phyloP scores from a whole-genome alignment of 1,140 invertebrate species.

The Eriocheir sinensis region DNA sequence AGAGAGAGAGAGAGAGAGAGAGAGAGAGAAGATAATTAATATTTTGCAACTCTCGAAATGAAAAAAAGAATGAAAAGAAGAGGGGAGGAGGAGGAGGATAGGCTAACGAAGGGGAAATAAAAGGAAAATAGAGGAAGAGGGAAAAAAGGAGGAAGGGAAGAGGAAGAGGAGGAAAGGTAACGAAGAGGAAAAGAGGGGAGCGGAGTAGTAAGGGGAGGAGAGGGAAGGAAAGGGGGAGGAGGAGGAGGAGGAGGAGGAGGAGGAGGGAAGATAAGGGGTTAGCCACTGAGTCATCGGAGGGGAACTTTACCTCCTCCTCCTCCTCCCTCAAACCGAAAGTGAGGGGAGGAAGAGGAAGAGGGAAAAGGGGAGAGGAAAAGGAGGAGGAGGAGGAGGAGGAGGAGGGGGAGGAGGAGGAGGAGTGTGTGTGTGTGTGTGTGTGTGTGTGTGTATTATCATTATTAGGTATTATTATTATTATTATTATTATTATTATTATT shows the following conservation, averaged over 20 bases:
- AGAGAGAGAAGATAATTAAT: not conserved
- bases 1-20: not conserved
- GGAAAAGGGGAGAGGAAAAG: not conserved
- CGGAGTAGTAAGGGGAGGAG: not conserved
- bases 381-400: not conserved
- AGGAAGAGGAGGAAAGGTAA: not conserved
- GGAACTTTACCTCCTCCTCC: too few relatives aligned
- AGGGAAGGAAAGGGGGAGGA: not conserved
- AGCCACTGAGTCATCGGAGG: not conserved
- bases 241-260: not conserved
- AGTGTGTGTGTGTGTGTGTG: constrained; percentile 52
- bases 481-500: too few relatives aligned
- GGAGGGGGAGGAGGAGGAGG: not conserved
- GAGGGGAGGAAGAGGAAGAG: not conserved
- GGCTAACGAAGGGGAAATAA: not conserved
- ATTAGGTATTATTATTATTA: too few relatives aligned
- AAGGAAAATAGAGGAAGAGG: not conserved
- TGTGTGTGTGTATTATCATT: constrained; percentile 49
- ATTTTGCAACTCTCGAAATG: not conserved
- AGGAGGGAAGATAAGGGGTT: too few relatives aligned
- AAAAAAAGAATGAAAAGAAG: not conserved
- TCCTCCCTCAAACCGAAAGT: not conserved
- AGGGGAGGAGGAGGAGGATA: not conserved
- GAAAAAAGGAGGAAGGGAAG: not conserved
- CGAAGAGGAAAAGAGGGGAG: not conserved